Conservation (phyloP, 2,113 vertebrate genomes). For the Antechinus stuartii region DNA sequence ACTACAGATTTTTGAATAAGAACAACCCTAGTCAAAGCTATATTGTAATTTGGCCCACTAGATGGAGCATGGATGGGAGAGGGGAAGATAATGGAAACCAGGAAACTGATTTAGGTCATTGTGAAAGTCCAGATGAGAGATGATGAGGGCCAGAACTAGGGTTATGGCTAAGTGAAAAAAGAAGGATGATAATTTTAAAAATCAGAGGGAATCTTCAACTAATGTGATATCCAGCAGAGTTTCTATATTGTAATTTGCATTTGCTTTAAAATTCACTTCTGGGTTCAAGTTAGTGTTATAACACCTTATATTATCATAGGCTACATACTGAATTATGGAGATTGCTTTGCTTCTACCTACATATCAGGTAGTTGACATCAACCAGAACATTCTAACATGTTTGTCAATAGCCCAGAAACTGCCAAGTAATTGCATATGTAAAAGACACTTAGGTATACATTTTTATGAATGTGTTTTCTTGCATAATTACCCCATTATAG, state of each 20-base stretch:
- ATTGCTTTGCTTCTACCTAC: background rate
- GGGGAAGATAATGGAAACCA: background rate
- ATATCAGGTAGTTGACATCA: background rate
- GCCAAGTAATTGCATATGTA: constrained; percentile 44
- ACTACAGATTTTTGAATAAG: background rate
- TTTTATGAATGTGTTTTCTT: constrained; percentile 21
- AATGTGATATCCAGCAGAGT: background rate
- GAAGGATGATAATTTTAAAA: background rate
- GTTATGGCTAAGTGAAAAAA: background rate
- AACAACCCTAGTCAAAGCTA: background rate
- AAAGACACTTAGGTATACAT: constrained; percentile 28
- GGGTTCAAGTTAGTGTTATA: background rate
- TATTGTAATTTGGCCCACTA: background rate
- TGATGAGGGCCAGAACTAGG: background rate
- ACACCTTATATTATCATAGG: constrained; percentile 11
- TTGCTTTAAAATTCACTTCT: background rate
- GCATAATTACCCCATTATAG: constrained; percentile 44
- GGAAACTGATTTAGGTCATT: background rate
- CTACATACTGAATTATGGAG: background rate
- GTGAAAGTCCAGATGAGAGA: background rate
- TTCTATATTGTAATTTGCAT: background rate
- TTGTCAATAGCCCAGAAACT: constrained; percentile 25
- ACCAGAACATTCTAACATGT: background rate
- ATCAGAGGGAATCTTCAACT: background rate
- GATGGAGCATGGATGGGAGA: background rate